Evolutionary conservation across 2,888 invertebrate genomes (phyloP), one percentile per base, ranked within the genome.

Genomic region (Mesoligia furuncula): DNA sequence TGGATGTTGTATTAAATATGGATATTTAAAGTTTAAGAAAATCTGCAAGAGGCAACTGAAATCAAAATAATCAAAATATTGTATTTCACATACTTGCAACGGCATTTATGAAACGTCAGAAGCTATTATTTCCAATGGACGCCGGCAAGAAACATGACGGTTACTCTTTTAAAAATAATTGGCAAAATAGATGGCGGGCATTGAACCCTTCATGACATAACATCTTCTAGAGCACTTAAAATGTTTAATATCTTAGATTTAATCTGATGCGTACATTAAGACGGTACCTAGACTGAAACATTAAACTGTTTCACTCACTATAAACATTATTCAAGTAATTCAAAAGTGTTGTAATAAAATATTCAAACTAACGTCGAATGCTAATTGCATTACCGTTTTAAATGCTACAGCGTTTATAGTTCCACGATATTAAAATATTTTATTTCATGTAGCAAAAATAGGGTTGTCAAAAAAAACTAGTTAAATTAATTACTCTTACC

Each of bases 361-460:
- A 81, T 86, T 78, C 62, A 67, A 74, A 69, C 13, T 84, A 79
- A 86, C 72, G 27, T 45, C 54, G 74, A 71, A 73, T 70, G 79
- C 84, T 85, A 85, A 86, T 86, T 84, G 86, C 78, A 81, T 83
- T 73, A 79, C 83, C 65, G 77, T 79, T 84, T 85, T 86, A 83
- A 80, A 73, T 79, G 83, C 72, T 71, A 48, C 65, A 80, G 36
- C 75, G 45, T 84, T 85, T 76, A 85, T 70, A 75, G 85, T 84
- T 85, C 61, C 11, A 76, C 42, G 68, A 72, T 82, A 72, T 82
- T 85, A 72, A 73, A 85, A 73, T 81, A 80, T 84, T 84, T 84
- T 72, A 76, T 76, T 79, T 73, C 54, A 42, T 73, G 67, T 68
- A 27, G 27, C n/a, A 7, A 17, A 51, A 51, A 24, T 76, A 83